Percentiles rank a stretch among this genome's conserved stretches.
Evolutionary conservation across 2,888 invertebrate species (phyloP).

Genomic region (Drosophila algonquin): DNA sequence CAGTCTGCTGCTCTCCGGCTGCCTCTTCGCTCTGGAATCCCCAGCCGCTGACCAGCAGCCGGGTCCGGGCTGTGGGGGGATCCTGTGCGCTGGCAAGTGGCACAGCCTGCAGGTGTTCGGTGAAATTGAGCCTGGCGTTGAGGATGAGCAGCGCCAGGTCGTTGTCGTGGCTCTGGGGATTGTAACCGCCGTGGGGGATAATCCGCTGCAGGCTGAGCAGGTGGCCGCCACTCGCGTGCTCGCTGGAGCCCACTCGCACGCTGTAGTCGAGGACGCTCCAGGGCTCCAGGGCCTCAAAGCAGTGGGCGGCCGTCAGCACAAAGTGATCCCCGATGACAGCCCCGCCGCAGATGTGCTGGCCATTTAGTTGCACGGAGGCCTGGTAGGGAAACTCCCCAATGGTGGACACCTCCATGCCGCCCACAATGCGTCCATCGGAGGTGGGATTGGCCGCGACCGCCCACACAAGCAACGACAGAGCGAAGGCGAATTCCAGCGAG

Average conservation of each 20-base stretch:
- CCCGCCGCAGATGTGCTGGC: conserved; percentile 73
- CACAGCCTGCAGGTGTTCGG: conserved; percentile 61
- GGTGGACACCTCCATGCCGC: conserved; percentile 59
- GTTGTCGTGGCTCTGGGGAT: conserved; percentile 64
- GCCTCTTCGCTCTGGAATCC: conserved; percentile 70
- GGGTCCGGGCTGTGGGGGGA: conserved; percentile 38
- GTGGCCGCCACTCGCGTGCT: conserved; percentile 70
- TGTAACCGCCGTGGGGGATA: conserved; percentile 69
- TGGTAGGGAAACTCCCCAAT: conserved; percentile 68
- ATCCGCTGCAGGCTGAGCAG: conserved; percentile 66
- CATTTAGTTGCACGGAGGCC: conserved; percentile 63
- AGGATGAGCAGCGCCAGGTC: conserved; percentile 78
- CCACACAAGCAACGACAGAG: neutral
- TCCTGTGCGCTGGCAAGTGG: conserved; percentile 56
- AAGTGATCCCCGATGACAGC: conserved; percentile 65
- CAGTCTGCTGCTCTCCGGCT: conserved; percentile 20
- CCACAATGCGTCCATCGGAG: conserved; percentile 72
- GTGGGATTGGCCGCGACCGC: neutral
- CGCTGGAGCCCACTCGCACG: conserved; percentile 69
- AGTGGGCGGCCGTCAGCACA: conserved; percentile 77
- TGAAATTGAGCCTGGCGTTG: conserved; percentile 62
- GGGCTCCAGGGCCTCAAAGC: conserved; percentile 58
- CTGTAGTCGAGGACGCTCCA: conserved; percentile 56
- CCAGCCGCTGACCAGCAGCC: conserved; percentile 77
- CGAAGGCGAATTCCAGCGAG: neutral